These are phyloP conservation scores for Frieseomelitta varia DNA, from an alignment of 1,140 invertebrate species.

Conservation along the genomic window DNA sequence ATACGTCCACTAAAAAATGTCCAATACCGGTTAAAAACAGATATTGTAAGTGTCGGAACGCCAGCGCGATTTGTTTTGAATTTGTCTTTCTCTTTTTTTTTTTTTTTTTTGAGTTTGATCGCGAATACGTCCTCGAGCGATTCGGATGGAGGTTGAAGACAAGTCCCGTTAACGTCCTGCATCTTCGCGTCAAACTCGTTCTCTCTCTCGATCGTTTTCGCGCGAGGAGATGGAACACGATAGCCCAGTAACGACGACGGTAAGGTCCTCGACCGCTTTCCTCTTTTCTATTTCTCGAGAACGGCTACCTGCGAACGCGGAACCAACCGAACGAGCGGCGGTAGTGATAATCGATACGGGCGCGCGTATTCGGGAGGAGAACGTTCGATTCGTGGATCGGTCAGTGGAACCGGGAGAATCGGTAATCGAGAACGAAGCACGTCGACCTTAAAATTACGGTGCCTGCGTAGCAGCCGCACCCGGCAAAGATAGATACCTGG, in stretches of 20 bases:
- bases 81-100: too few species aligned
- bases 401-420: too few species aligned
- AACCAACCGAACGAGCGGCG: background rate
- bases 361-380: background rate
- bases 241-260: background rate
- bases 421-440: conserved; percentile 12
- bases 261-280: conserved; percentile 44
- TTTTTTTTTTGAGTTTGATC: background rate
- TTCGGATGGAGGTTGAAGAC: conserved; percentile 37
- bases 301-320: too few species aligned
- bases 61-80: background rate
- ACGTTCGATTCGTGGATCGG: background rate
- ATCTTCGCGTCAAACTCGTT: conserved; percentile 43
- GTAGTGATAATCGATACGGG: too few species aligned
- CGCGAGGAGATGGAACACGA: background rate
- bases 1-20: too few species aligned
- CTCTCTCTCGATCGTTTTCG: background rate
- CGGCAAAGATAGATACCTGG: conserved; percentile 27
- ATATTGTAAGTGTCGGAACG: too few species aligned
- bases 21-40: too few species aligned
- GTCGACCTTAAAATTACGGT: conserved; percentile 35
- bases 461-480: conserved; percentile 18
- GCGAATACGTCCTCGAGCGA: background rate
- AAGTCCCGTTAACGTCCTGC: conserved; percentile 71
- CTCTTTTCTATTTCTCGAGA: background rate